Evolutionary conservation across 2,113 vertebrate species (phyloP).

Genomic region (Megaleporinus macrocephalus): DNA sequence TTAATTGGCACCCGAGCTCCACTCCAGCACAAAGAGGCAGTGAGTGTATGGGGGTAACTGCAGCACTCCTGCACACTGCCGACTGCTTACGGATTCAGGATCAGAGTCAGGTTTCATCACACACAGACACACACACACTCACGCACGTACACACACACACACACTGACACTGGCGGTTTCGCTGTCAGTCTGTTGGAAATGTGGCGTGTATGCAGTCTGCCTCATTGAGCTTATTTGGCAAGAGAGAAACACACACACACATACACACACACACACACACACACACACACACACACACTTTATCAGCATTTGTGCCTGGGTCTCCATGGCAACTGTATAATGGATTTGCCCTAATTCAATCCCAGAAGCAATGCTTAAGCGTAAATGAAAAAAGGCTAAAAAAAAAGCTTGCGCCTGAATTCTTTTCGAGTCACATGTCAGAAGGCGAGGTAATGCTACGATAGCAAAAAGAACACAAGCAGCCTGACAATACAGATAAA

Average conservation of each 20-base stretch:
- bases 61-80: conserved; percentile 55
- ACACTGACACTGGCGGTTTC: conserved; percentile 45
- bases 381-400: conserved; percentile 61
- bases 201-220: conserved; percentile 72
- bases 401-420: conserved; percentile 79
- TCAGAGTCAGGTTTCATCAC: conserved; percentile 70
- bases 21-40: conserved; percentile 19
- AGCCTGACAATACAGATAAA: conserved; percentile 58
- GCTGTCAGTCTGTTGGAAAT: conserved; percentile 29
- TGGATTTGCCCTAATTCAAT: conserved; percentile 92
- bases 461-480: conserved; percentile 66
- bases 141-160: conserved; percentile 49
- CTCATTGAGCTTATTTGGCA: conserved; percentile 54
- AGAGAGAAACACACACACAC: conserved; percentile 66
- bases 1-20: conserved; percentile 49
- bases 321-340: conserved; percentile 94
- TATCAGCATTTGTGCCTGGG: conserved; percentile 87
- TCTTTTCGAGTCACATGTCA: conserved; percentile 83
- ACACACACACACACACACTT: conserved; percentile 80
- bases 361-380: conserved; percentile 83
- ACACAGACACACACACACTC: conserved; percentile 55
- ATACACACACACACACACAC: conserved; percentile 64
- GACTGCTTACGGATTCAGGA: conserved; percentile 71
- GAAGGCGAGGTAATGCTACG: conserved; percentile 76
- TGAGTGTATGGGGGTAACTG: conserved; percentile 47